Evolutionary conservation across 2,113 vertebrate species (phyloP).

Genomic region (Uria aalge): DNA sequence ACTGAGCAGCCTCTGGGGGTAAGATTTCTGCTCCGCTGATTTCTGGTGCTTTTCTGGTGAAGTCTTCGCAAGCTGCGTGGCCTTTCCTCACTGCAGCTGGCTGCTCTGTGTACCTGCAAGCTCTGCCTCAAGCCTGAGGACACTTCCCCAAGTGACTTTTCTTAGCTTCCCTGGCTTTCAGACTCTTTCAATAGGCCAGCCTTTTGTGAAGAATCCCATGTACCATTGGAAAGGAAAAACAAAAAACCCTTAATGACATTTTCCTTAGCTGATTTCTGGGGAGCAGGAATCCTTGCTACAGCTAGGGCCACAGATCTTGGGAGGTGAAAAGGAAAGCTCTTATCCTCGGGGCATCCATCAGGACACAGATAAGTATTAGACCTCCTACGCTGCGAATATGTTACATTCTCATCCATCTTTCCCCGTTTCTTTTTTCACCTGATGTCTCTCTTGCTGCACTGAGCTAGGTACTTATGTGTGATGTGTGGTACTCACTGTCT

Average conservation of each 20-base stretch:
- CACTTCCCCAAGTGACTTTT: neutral
- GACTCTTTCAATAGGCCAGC: neutral
- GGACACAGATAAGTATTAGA: neutral
- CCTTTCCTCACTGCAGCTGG: neutral
- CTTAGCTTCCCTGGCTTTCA: neutral
- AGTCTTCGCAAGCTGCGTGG: neutral
- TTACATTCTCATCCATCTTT: neutral
- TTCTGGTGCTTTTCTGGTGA: neutral
- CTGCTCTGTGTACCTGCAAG: neutral
- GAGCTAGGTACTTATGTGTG: neutral
- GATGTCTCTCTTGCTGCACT: fast-evolving
- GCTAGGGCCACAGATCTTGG: neutral
- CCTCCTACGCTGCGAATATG: neutral
- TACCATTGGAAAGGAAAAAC: fast-evolving
- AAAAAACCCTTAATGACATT: neutral
- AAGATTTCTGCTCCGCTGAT: neutral
- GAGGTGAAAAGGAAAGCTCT: neutral
- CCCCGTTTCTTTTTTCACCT: neutral
- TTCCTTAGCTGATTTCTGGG: neutral
- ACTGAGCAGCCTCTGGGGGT: fast-evolving
- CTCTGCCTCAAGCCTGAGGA: neutral
- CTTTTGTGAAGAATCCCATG: neutral
- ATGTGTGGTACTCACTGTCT: neutral
- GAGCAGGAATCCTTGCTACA: neutral
- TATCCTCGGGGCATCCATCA: neutral